Base-by-base conservation (phyloP, 2,888 invertebrate species). In the Gari tellinella region DNA sequence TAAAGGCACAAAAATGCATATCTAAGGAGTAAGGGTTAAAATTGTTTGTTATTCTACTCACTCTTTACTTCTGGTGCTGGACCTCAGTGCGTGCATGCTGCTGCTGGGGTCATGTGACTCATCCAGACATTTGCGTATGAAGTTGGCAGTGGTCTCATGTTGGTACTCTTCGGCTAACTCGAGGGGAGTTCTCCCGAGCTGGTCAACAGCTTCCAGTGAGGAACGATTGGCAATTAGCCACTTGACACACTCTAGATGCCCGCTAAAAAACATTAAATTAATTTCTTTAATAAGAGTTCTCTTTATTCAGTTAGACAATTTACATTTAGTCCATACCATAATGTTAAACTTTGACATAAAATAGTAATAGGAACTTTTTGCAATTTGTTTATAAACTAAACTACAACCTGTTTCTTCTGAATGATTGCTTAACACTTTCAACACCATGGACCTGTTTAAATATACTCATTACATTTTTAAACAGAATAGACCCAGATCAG, bases 141-240 rank as follows among this genome's bases (percentile, higher is more conserved):
- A 89, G 26, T 82, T 80, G 7, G 83, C 85, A 37, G 89, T 86
- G 5, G 81, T 83, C 15, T 78, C 58, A 43, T 89, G 88, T 15
- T 80, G 78, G 63, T 86, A 86, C 56, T 88, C 86, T 45, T 87
- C 84, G 0, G 90, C 89, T 43, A 90, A 63, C 46, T 82, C 76
- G 7, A 85, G 70, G 0, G 90, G 81, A 7, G 86, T 88, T 3
- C 89, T 82, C 2, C 85, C 89, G 63, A 85, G 77, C 46, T 70
- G 78, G 73, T 90, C 90, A 52, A 81, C 81, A 0, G 75, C 83
- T 21, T 82, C 79, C 5, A 90, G 51, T 14, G 72, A 67, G 1
- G 88, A 85, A 10, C 84, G 62, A 72, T 90, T 90, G 8, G 87
- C 89, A 52, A 90, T 86, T 72, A 90, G 79, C 90, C 90, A 90